A percentile compares a stretch with the other conserved stretches of the same genome.
These are phyloP conservation scores for Melangyna quadrimaculata DNA, from an alignment of 2,888 invertebrate genomes.

Conservation along the genomic window DNA sequence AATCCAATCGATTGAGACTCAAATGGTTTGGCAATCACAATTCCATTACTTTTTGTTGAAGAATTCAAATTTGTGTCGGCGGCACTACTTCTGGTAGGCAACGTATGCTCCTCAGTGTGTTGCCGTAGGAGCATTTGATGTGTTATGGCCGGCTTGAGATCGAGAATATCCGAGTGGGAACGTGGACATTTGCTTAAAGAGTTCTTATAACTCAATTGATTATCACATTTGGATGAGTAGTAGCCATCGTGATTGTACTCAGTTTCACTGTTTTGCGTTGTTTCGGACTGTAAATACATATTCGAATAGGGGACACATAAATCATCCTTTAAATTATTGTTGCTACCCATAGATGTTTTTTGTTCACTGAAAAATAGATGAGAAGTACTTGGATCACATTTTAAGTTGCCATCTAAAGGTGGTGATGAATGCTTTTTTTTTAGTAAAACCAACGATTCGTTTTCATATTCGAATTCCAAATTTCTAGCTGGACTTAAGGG, in stretches of 20 bases:
- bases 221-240: conserved; percentile 78
- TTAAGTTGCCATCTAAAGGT: conserved; percentile 10
- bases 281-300: conserved; percentile 33
- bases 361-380: conserved; percentile 34
- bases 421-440: conserved; percentile 13
- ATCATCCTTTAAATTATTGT: conserved; percentile 47
- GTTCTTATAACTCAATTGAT: conserved; percentile 77
- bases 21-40: conserved; percentile 77
- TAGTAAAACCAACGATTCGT: conserved; percentile 13
- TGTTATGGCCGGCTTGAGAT: conserved; percentile 69
- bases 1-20: conserved; percentile 77
- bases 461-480: conserved; percentile 22
- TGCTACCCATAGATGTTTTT: conserved; percentile 32
- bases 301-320: conserved; percentile 55
- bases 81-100: conserved; percentile 16
- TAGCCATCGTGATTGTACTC: conserved; percentile 74
- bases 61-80: background rate
- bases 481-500: conserved; percentile 25
- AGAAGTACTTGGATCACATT: conserved; percentile 37
- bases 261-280: conserved; percentile 19
- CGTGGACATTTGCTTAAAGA: conserved; percentile 77
- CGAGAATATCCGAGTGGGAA: conserved; percentile 73
- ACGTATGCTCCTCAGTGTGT: conserved; percentile 22
- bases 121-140: conserved; percentile 46
- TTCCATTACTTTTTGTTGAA: conserved; percentile 60